These are phyloP conservation scores for Gonatopus flavifemur DNA, from an alignment of 1,140 invertebrate species.

Conservation along the genomic window DNA sequence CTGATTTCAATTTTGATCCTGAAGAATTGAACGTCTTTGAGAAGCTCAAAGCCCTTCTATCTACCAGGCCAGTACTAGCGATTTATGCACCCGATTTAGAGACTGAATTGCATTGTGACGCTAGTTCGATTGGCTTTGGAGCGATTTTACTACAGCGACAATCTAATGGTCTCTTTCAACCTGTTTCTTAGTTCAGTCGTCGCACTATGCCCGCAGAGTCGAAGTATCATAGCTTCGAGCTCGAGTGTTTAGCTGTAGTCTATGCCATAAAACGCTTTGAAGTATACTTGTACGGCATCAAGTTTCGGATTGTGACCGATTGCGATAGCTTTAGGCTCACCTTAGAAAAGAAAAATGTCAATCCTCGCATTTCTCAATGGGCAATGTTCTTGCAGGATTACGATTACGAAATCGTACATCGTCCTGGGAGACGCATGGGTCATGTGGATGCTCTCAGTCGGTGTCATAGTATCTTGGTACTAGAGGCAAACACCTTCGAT, in stretches of 20 bases:
- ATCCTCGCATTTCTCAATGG: slow-evolving; percentile 4
- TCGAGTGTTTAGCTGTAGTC: background rate
- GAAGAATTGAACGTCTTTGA: slow-evolving; percentile 1
- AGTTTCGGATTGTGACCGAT: slow-evolving; percentile 1
- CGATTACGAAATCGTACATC: background rate
- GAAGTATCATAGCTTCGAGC: slow-evolving; percentile 9
- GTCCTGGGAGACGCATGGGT: background rate
- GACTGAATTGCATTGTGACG: slow-evolving; percentile 8
- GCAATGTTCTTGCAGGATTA: slow-evolving; percentile 4
- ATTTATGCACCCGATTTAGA: background rate
- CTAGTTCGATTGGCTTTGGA: background rate
- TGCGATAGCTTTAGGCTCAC: slow-evolving; percentile 9
- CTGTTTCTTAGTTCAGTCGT: slow-evolving; percentile 2
- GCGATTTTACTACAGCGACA: slow-evolving; percentile 1
- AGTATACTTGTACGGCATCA: background rate
- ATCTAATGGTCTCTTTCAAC: background rate
- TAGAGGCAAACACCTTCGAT: background rate
- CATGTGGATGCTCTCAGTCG: slow-evolving; percentile 1
- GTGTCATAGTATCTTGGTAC: background rate
- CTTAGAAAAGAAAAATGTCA: background rate
- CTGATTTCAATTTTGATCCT: slow-evolving; percentile 21
- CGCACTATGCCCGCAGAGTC: background rate
- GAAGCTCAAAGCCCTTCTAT: background rate
- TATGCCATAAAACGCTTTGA: slow-evolving; percentile 1
- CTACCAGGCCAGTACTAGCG: background rate